Conservation (phyloP, 2,113 vertebrate genomes). For the Equus przewalskii region DNA sequence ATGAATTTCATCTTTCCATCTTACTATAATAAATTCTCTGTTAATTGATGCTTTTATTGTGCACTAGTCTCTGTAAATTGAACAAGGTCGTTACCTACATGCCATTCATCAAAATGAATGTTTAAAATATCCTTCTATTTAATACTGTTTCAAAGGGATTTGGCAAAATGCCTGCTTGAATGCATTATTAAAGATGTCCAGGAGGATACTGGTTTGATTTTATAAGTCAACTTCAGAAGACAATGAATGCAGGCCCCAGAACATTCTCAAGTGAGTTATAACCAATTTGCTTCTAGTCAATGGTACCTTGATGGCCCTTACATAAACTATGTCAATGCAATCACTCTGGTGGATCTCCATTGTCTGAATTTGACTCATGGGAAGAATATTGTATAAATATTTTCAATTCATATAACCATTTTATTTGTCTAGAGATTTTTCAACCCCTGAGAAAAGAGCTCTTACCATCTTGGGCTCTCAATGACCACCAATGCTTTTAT, state of each 20-base stretch:
- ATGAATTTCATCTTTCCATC: background rate
- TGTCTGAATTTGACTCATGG: conserved; percentile 51
- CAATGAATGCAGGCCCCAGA: background rate
- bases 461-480: background rate
- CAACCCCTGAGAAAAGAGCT: background rate
- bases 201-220: conserved; percentile 57
- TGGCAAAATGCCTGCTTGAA: conserved; percentile 65
- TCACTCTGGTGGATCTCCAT: background rate
- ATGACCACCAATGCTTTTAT: background rate
- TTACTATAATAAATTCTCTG: conserved; percentile 35
- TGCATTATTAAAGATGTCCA: conserved; percentile 56
- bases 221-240: conserved; percentile 59
- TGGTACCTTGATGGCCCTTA: background rate
- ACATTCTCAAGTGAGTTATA: conserved; percentile 46
- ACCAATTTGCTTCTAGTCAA: conserved; percentile 1
- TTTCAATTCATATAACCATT: conserved; percentile 50
- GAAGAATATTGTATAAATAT: conserved; percentile 52
- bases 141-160: conserved; percentile 68
- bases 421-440: conserved; percentile 59
- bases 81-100: conserved; percentile 31
- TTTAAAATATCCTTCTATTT: conserved; percentile 68
- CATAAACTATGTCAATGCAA: background rate
- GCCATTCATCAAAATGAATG: conserved; percentile 70
- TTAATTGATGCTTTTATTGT: conserved; percentile 7
- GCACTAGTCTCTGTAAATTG: background rate